Evolutionary conservation across 2,797 vertebrate genomes (phyloP).

Genomic region (Crypturellus tataupa): DNA sequence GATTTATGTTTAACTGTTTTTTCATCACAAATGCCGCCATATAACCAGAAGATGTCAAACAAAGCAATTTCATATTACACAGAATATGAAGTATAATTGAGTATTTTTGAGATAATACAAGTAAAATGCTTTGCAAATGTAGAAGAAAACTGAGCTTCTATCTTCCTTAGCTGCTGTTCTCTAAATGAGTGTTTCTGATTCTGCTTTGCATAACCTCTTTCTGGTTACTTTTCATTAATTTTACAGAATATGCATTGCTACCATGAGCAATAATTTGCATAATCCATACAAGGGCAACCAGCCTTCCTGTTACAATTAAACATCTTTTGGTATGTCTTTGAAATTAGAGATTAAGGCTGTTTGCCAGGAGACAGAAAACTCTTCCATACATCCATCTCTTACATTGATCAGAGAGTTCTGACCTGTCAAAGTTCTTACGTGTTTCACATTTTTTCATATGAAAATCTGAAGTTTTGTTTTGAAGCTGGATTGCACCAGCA

Average conservation of each 20-base stretch:
- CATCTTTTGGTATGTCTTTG: no score
- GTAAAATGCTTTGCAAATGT: background rate
- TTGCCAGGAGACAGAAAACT: background rate
- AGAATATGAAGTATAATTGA: no score
- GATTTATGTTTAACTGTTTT: background rate
- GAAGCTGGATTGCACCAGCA: background rate
- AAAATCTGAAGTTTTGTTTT: background rate
- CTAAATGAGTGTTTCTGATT: background rate
- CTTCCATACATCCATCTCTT: rapidly evolving
- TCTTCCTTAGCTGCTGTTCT: background rate
- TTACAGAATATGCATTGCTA: background rate
- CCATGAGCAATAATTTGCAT: background rate
- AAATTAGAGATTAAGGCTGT: background rate
- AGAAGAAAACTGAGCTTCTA: background rate
- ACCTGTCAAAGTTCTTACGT: background rate
- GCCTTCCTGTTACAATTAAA: background rate
- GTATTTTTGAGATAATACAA: no score
- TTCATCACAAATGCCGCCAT: background rate
- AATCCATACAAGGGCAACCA: background rate
- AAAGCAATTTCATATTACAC: background rate
- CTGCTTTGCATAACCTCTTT: background rate
- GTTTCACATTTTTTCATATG: background rate
- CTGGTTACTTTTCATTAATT: background rate
- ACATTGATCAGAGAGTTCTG: background rate
- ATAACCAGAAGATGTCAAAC: background rate